Evolutionary conservation across 2,113 vertebrate genomes (phyloP).

Genomic region (Lagenorhynchus albirostris): DNA sequence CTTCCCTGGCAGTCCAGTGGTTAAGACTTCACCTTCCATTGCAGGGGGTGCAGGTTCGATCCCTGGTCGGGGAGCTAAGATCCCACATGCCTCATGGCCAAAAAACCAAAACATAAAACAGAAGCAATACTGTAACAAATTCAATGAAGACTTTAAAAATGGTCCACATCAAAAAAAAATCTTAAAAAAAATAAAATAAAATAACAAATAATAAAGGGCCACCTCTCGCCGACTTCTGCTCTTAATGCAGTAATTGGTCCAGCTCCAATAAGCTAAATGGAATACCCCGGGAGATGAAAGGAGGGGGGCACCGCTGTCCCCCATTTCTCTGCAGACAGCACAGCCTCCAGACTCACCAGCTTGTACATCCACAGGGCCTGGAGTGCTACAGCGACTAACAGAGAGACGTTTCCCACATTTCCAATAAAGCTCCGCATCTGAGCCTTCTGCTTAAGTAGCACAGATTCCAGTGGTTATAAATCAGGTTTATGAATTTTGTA

Average conservation of each 20-base stretch:
- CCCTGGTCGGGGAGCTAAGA: too few relatives aligned
- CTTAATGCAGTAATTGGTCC: background rate
- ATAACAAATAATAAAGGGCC: background rate
- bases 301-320: background rate
- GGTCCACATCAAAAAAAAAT: too few relatives aligned
- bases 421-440: background rate
- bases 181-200: too few relatives aligned
- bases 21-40: too few relatives aligned
- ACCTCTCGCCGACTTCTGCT: background rate
- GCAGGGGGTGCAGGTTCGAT: too few relatives aligned
- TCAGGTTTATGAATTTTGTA: conserved; percentile 8
- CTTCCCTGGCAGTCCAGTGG: too few relatives aligned
- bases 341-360: background rate
- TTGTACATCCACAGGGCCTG: accelerated
- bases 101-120: too few relatives aligned
- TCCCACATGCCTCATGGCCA: too few relatives aligned
- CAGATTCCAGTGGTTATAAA: background rate
- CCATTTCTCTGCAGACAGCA: accelerated
- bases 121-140: too few relatives aligned
- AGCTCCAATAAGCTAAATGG: accelerated
- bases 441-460: background rate
- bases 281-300: accelerated
- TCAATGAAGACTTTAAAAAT: too few relatives aligned
- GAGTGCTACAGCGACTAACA: background rate
- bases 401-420: background rate